phyloP scores from a whole-genome alignment of 2,888 invertebrate genomes.

The Polymixis flavicincta region DNA sequence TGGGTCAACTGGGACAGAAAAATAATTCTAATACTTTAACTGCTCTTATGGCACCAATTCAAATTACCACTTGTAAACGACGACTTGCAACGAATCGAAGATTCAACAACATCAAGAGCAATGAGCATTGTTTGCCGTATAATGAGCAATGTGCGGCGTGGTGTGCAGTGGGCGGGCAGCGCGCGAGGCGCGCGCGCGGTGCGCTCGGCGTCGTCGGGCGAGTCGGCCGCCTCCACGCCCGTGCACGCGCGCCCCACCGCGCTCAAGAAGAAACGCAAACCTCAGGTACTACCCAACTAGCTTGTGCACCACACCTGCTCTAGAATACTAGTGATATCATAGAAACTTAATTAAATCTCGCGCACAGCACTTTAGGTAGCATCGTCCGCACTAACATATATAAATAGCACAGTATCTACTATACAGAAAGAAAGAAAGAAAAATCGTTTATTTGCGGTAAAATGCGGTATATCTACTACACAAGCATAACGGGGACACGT shows the following conservation, averaged over 20 bases:
- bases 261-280: conserved; percentile 86
- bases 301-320: neutral
- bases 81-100: too few species aligned
- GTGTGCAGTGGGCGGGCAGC: conserved; percentile 58
- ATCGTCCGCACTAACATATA: neutral
- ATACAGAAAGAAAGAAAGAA: too few species aligned
- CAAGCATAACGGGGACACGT: too few species aligned
- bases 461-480: too few species aligned
- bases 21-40: neutral
- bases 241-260: conserved; percentile 86
- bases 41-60: neutral
- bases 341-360: neutral
- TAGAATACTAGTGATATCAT: neutral
- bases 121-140: neutral
- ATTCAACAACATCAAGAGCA: neutral
- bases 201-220: conserved; percentile 72
- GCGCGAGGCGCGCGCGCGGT: conserved; percentile 50
- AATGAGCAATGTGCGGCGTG: conserved; percentile 9
- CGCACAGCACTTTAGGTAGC: conserved; percentile 5
- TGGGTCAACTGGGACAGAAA: neutral
- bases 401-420: too few species aligned
- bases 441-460: too few species aligned
- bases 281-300: conserved; percentile 72
- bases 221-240: conserved; percentile 88
- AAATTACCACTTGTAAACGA: neutral